These are phyloP conservation scores for Synanthedon vespiformis DNA, from an alignment of 2,888 invertebrate species.

Conservation along the genomic window DNA sequence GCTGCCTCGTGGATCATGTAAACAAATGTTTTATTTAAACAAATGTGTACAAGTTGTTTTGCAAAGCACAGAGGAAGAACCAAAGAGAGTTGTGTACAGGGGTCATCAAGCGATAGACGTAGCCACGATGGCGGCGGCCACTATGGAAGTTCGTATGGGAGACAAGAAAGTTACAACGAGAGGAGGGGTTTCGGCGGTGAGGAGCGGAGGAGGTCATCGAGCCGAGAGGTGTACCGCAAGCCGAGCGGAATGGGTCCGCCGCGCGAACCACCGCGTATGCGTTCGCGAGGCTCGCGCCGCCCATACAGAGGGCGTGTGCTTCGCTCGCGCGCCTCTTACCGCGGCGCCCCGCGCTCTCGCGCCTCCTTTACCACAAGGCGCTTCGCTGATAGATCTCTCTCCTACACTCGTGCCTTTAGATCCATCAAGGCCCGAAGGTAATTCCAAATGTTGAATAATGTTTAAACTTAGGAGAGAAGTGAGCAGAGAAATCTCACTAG, in stretches of 20 bases:
- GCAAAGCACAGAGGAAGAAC: constrained; percentile 42
- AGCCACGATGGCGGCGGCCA: constrained; percentile 70
- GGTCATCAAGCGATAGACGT: constrained; percentile 67
- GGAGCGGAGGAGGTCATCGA: constrained; percentile 68
- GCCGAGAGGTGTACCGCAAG: constrained; percentile 61
- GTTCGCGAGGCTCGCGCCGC: constrained; percentile 67
- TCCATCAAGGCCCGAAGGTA: constrained; percentile 65
- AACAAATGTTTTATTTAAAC: constrained; percentile 5
- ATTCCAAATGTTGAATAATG: constrained; percentile 34
- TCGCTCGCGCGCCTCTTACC: constrained; percentile 66
- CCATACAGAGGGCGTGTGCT: constrained; percentile 65
- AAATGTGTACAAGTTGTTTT: constrained; percentile 27
- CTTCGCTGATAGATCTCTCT: constrained; percentile 49
- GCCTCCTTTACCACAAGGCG: constrained; percentile 50
- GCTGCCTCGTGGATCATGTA: neutral
- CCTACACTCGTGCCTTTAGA: constrained; percentile 56
- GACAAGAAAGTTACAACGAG: constrained; percentile 69
- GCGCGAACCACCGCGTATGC: constrained; percentile 47
- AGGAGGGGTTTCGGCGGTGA: constrained; percentile 63
- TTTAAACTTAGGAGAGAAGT: constrained; percentile 7
- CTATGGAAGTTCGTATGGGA: constrained; percentile 67
- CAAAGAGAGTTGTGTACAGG: constrained; percentile 66
- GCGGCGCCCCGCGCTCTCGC: constrained; percentile 69
- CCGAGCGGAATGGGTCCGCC: constrained; percentile 62
- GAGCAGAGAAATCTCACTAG: too few relatives aligned